phyloP scores from a whole-genome alignment of 2,113 vertebrate species.

The Salvelinus fontinalis region DNA sequence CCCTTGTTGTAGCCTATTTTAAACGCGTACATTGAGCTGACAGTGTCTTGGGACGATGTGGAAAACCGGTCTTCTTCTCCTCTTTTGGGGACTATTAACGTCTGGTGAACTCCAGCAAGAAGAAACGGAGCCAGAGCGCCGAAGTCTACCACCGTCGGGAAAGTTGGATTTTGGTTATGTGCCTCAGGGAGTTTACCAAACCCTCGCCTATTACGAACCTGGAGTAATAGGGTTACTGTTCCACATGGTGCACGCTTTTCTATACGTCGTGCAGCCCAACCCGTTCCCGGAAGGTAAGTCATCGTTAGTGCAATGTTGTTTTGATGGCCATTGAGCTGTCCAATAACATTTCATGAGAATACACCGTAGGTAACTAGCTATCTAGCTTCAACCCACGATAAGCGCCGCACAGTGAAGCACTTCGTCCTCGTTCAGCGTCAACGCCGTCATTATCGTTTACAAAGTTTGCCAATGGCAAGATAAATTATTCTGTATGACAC shows the following conservation, averaged over 20 bases:
- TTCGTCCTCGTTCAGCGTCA: not conserved
- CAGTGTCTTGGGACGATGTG: slow-evolving; percentile 67
- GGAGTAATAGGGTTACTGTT: slow-evolving; percentile 86
- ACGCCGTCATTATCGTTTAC: not conserved
- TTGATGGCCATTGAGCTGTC: not conserved
- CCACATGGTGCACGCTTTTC: slow-evolving; percentile 82
- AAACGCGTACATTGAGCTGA: no score
- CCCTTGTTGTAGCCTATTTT: not conserved
- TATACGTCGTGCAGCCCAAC: slow-evolving; percentile 86
- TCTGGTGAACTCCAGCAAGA: slow-evolving; percentile 67
- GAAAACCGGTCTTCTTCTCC: slow-evolving; percentile 62
- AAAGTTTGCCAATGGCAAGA: not conserved
- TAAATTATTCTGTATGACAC: not conserved
- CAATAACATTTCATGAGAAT: not conserved
- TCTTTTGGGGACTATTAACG: slow-evolving; percentile 64
- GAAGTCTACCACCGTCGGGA: slow-evolving; percentile 55
- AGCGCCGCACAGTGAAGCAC: not conserved
- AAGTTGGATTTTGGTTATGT: slow-evolving; percentile 86
- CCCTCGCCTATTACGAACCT: slow-evolving; percentile 79
- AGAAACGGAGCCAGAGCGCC: slow-evolving; percentile 41
- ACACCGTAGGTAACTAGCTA: not conserved
- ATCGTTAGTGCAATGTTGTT: not conserved
- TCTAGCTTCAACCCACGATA: not conserved
- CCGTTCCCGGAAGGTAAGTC: slow-evolving; percentile 89
- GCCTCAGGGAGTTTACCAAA: slow-evolving; percentile 83